phyloP scores from a whole-genome alignment of 2,113 vertebrate species.

The Solea senegalensis region DNA sequence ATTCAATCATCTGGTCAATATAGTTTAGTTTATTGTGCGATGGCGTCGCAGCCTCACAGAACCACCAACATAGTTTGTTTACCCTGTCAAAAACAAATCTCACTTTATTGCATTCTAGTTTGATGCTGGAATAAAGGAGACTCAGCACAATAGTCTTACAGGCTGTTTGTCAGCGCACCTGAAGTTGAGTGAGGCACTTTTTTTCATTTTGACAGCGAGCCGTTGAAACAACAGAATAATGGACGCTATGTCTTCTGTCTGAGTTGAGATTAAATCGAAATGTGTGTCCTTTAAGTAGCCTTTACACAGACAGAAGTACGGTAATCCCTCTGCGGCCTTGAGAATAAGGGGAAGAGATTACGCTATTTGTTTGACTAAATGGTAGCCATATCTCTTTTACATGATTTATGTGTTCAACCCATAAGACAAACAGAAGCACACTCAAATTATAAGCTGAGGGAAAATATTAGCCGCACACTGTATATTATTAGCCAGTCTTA shows the following conservation, averaged over 20 bases:
- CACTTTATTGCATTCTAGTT: not conserved
- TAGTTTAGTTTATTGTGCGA: not conserved
- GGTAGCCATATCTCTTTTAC: not conserved
- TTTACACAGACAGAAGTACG: not conserved
- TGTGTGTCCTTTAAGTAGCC: not conserved
- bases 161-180: not conserved
- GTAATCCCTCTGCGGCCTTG: not conserved
- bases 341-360: not conserved
- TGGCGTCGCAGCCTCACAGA: not conserved
- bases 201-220: conserved; percentile 18
- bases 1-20: no score
- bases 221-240: conserved; percentile 10
- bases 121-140: not conserved
- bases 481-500: not conserved
- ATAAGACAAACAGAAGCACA: conserved; percentile 2
- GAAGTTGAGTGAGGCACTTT: not conserved
- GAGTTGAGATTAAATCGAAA: conserved; percentile 14
- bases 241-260: conserved; percentile 1
- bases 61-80: not conserved
- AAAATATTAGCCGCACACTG: conserved; percentile 6
- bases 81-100: not conserved
- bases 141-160: not conserved
- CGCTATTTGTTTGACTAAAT: conserved; percentile 1
- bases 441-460: conserved; percentile 10
- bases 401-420: conserved; percentile 8